Base-by-base conservation (phyloP, 2,113 vertebrate genomes). In the Furnarius figulus region DNA sequence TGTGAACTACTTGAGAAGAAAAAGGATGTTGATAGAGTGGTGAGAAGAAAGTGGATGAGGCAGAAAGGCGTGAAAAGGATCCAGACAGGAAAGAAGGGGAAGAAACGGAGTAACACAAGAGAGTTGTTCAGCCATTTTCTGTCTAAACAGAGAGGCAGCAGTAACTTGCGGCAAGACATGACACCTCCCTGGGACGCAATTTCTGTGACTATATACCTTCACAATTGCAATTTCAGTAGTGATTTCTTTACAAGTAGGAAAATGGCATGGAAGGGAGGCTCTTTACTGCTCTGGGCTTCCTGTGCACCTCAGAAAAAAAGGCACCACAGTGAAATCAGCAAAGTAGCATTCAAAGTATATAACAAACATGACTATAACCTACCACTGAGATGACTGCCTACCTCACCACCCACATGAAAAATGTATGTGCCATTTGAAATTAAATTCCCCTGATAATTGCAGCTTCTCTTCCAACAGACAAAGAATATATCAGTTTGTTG, bases 361-460 rank as follows among this genome's bases (percentile, higher is more conserved):
- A 95, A 95, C 73, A 94, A 97, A 95, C 88, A 94, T 47, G 50
- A 94, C 92, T 96, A 35, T 72, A 91, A 68, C 56, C 85, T 88
- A 90, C 91, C 71, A 87, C 77, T 67, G 97, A 80, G 89, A 93
- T 4, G 30, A 46, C 89, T 76, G 46, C 87, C 77, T 95, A 88
- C 82, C 40, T 85, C 47, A 66, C 95, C 90, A 94, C 95, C 95
- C 68, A 91, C 91, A 82, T 9, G 3, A 88, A 92, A 91, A 85
- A 76, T 19, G 6, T 70, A 74, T 1, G 0, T 70, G 61, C 49
- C 68, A 52, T 84, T 95, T 77, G 70, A 94, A 94, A 84, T 46
- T 0, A 96, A 97, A 87, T 95, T 93, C 92, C 30, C 42, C 47
- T 74, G 44, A 66, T 90, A 96, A 95, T 82, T 90, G 62, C 89